Conservation (phyloP, 2,888 invertebrate genomes). For the Drosophila anceps region DNA sequence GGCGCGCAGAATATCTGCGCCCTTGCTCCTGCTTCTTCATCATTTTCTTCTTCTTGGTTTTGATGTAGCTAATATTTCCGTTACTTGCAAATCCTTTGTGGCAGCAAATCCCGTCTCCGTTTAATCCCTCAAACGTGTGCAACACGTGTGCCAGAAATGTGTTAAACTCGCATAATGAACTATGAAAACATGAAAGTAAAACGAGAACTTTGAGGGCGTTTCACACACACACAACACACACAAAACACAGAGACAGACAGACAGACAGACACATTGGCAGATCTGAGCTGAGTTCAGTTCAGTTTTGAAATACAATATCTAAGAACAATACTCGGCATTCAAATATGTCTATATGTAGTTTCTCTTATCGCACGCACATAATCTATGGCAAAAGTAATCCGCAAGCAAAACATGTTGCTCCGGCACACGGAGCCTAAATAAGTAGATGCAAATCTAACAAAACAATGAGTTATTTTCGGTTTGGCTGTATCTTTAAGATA, state of each 20-base stretch:
- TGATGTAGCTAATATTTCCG: conserved; percentile 57
- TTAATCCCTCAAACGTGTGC: conserved; percentile 64
- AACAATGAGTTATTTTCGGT: conserved; percentile 64
- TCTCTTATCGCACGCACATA: conserved; percentile 55
- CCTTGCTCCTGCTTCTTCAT: neutral
- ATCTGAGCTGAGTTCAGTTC: conserved; percentile 12
- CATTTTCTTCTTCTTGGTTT: neutral
- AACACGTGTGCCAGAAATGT: conserved; percentile 65
- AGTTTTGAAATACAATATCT: conserved; percentile 53
- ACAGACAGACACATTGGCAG: neutral
- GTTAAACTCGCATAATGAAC: conserved; percentile 64
- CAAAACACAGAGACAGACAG: neutral
- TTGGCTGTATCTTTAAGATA: conserved; percentile 56
- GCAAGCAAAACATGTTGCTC: conserved; percentile 54
- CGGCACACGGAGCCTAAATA: conserved; percentile 34
- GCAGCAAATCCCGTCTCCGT: conserved; percentile 23
- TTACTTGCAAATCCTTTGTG: conserved; percentile 45
- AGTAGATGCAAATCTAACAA: conserved; percentile 68
- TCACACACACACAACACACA: conserved; percentile 9
- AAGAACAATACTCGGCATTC: conserved; percentile 44
- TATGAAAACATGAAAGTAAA: conserved; percentile 62
- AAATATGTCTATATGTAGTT: conserved; percentile 40
- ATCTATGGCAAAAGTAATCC: conserved; percentile 62
- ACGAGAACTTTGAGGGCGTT: conserved; percentile 48
- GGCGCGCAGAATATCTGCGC: conserved; percentile 10